Evolutionary conservation across 2,888 invertebrate genomes (phyloP), one percentile per base, ranked within the genome.

Genomic region (Diploptera punctata): DNA sequence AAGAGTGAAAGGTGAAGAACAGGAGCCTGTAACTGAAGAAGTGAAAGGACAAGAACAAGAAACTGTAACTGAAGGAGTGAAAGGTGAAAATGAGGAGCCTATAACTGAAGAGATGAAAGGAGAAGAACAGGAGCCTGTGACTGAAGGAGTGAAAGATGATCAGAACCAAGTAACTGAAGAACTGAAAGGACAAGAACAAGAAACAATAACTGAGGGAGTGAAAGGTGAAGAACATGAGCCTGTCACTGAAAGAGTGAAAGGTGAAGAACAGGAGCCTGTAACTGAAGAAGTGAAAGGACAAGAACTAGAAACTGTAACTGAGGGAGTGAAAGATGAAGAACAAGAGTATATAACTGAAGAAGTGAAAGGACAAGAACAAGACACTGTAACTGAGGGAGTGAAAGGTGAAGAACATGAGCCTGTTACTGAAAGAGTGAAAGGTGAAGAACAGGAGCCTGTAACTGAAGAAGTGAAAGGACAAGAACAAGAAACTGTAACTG

Each of bases 1-100:
- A 29, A 21, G 18, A 47, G 18, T n/a, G 24, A 38, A 61, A n/a
- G 75, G 73, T 0, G 76, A 77, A 54, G 72, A 70, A 38, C n/a
- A n/a, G n/a, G 31, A 26, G 18, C 49, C 31, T 57, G 60, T 71
- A n/a, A 73, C 74, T 43, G 73, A 65, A 47, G 72, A 68, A 31
- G 61, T 72, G 3, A 72, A 60, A 31, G 67, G 21, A n/a, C n/a
- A n/a, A n/a, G 69, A 38, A 44, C 67, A 67, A 52, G 71, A 70
- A 21, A n/a, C 70, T 49, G 61, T 69, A 44, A 71, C 74, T 61
- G 62, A 60, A 19, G 47, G 69, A 47, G 29, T 19, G n/a, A 61
- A 61, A 21, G 43, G 21, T 33, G 65, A 26, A 47, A n/a, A n/a
- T n/a, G n/a, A n/a, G n/a, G 29, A 26, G 26, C 26, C 3, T 44